phyloP scores from a whole-genome alignment of 2,888 invertebrate species.

The Octodonta nipae region DNA sequence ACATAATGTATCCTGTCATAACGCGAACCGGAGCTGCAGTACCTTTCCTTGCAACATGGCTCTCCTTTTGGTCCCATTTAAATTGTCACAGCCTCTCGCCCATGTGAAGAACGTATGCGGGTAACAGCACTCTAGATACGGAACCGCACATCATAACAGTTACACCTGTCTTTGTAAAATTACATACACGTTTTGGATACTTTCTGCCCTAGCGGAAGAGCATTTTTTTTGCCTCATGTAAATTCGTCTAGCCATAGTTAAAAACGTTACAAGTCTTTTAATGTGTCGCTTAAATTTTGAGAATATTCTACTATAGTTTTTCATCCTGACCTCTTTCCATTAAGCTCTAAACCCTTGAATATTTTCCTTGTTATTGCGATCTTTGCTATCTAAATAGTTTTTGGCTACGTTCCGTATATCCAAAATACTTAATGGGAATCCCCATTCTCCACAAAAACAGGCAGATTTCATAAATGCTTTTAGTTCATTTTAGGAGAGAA shows the following conservation, averaged over 20 bases:
- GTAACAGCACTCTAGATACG: constrained; percentile 1
- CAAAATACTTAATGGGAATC: constrained; percentile 5
- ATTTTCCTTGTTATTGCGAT: constrained; percentile 8
- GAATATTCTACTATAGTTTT: constrained; percentile 5
- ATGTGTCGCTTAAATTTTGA: constrained; percentile 9
- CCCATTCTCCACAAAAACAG: constrained; percentile 4
- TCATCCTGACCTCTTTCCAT: constrained; percentile 4
- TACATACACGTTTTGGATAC: constrained; percentile 1
- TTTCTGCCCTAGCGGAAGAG: neutral
- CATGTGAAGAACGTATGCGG: constrained; percentile 12
- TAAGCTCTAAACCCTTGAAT: constrained; percentile 8
- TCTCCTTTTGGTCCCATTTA: constrained; percentile 24
- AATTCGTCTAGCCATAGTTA: constrained; percentile 1
- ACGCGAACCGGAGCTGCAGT: constrained; percentile 14
- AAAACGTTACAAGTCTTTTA: constrained; percentile 11
- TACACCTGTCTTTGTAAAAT: constrained; percentile 1
- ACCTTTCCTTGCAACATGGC: constrained; percentile 15
- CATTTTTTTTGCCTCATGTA: constrained; percentile 1
- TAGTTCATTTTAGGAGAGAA: constrained; percentile 6
- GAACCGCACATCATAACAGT: constrained; percentile 1
- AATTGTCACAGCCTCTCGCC: constrained; percentile 19
- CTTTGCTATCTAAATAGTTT: constrained; percentile 10
- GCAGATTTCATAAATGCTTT: constrained; percentile 3
- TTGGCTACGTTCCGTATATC: constrained; percentile 4
- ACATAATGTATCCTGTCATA: constrained; percentile 12